A percentile compares a stretch with the other conserved stretches of the same genome.
phyloP scores from a whole-genome alignment of 2,113 vertebrate genomes.

The Ondatra zibethicus region DNA sequence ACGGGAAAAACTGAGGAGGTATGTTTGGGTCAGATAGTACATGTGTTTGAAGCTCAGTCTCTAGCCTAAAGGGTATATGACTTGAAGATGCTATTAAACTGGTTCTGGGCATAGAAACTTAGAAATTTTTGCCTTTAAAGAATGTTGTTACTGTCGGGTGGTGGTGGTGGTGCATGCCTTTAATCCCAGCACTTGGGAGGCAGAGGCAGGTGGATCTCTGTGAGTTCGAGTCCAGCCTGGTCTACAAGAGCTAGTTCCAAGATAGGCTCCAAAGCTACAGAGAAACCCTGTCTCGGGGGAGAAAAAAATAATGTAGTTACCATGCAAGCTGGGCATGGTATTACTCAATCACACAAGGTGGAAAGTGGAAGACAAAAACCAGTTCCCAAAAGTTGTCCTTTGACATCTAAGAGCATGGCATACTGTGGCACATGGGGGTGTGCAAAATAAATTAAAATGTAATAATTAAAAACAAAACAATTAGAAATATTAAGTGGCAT shows the following conservation, averaged over 20 bases:
- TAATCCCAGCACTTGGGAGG: too few relatives aligned
- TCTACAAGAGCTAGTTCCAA: too few relatives aligned
- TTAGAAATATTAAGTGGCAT: background rate
- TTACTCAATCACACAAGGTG: background rate
- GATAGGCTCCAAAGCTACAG: too few relatives aligned
- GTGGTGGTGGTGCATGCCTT: too few relatives aligned
- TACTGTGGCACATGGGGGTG: background rate
- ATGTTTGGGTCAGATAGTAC: background rate
- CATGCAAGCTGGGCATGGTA: background rate
- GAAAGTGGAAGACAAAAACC: background rate
- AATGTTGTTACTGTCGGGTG: too few relatives aligned
- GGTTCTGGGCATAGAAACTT: background rate
- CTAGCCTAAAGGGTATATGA: background rate
- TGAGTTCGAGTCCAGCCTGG: too few relatives aligned
- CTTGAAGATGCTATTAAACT: background rate
- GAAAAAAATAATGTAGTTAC: background rate
- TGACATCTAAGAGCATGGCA: background rate
- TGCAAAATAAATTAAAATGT: background rate
- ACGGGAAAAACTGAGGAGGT: conserved; percentile 91
- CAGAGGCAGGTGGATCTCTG: too few relatives aligned
- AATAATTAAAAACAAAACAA: background rate
- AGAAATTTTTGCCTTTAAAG: conserved; percentile 18
- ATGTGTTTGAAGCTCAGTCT: background rate
- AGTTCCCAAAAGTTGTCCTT: background rate
- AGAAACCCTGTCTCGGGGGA: too few relatives aligned